phyloP scores from a whole-genome alignment of 2,113 vertebrate species.

The Ageneiosus marmoratus region DNA sequence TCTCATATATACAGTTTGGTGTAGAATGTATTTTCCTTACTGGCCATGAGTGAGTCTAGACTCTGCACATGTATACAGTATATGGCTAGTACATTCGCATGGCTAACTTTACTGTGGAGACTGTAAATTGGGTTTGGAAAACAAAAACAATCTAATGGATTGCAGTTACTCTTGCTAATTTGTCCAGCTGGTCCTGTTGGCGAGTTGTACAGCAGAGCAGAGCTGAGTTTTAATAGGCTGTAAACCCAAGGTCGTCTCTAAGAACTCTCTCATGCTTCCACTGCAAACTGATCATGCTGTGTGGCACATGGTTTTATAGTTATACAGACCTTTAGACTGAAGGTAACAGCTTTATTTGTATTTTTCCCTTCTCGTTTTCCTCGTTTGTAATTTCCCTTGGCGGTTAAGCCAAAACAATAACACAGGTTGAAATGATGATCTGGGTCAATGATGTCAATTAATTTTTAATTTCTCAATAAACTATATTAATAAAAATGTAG shows the following conservation, averaged over 20 bases:
- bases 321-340: neutral
- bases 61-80: neutral
- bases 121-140: neutral
- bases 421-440: neutral
- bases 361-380: neutral
- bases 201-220: neutral
- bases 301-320: neutral
- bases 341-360: neutral
- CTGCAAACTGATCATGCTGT: neutral
- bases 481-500: neutral
- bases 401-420: neutral
- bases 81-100: neutral
- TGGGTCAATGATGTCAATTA: neutral
- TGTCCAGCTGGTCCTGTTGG: constrained; percentile 30
- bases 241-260: constrained; percentile 7
- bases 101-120: neutral
- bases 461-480: neutral
- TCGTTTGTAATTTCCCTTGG: neutral
- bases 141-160: constrained; percentile 14
- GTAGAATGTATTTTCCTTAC: neutral
- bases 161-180: constrained; percentile 10
- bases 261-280: neutral
- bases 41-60: neutral
- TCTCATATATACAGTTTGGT: neutral
- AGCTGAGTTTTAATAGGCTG: neutral